A percentile compares a stretch with the other conserved stretches of the same genome.
These are phyloP conservation scores for Mustelus asterias DNA, from an alignment of 2,113 vertebrate species.

Conservation along the genomic window DNA sequence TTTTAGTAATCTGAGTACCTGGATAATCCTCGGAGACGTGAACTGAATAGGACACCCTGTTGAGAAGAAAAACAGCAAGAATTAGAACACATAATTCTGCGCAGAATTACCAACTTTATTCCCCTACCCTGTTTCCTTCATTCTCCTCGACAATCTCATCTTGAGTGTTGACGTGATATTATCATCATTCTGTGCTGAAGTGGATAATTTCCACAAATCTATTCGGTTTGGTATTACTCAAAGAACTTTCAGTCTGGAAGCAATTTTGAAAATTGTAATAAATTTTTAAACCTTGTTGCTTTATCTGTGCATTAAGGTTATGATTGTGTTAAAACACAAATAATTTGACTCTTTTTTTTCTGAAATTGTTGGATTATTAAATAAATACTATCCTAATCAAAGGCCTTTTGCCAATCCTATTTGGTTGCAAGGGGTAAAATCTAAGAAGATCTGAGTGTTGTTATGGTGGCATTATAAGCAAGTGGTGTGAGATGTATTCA, in stretches of 20 bases:
- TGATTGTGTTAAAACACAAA: neutral
- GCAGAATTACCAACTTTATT: neutral
- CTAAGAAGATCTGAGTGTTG: neutral
- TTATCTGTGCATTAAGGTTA: neutral
- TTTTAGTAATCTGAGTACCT: slow-evolving; percentile 56
- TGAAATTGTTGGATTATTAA: neutral
- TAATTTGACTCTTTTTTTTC: neutral
- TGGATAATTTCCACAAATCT: neutral
- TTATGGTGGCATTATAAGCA: neutral
- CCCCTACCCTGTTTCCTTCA: neutral
- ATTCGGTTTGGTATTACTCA: neutral
- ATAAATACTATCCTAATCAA: neutral
- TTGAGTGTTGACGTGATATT: neutral
- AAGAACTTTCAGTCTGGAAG: neutral
- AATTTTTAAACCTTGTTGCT: neutral
- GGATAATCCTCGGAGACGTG: slow-evolving; percentile 85
- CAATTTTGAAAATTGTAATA: neutral
- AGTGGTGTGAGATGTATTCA: neutral
- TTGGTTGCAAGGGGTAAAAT: neutral
- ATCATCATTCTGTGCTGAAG: neutral
- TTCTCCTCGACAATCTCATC: neutral
- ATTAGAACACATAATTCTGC: slow-evolving; percentile 11
- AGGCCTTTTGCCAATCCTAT: neutral
- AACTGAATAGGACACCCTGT: slow-evolving; percentile 76
- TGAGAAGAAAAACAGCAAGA: slow-evolving; percentile 42